Evolutionary conservation across 2,113 vertebrate genomes (phyloP), one percentile per base, ranked within the genome.

Genomic region (Casuarius casuarius): DNA sequence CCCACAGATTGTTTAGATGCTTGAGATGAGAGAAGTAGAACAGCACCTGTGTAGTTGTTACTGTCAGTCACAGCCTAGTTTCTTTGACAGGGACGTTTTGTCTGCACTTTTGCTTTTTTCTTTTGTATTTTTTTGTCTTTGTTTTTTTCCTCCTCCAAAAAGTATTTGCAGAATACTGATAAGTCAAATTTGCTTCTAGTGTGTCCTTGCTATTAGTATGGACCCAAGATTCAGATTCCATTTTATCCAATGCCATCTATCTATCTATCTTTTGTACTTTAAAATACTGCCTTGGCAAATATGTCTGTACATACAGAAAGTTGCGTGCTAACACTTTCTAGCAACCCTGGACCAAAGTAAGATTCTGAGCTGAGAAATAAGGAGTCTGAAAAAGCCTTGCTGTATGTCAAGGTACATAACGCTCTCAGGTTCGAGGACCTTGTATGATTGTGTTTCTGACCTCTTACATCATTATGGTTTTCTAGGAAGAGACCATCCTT

Each of bases 341-440:
- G 8, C 20, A 71, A 7, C 22, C 84, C 38, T 56, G 42, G 19
- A 13, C 17, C 31, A 12, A 54, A 31, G 3, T 74, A 44, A 63
- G 33, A 42, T 9, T 88, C 0, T 0, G 21, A 86, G 22, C 29
- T 56, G 33, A 92, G 22, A 92, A 75, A 44, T 35, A 81, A 54
- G 16, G 5, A 38, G 51, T 86, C 28, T 38, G 13, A 42, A 28
- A 84, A 95, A 63, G 84, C 33, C 31, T 88, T 16, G 4, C 25
- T 56, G 0, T 59, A 33, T n/a, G 31, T 67, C 1, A 8, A 35
- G 20, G 18, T 65, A 15, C 0, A 1, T 20, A 26, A n/a, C 35
- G 49, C 21, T 63, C 17, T 61, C n/a, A 42, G 15, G 46, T 95
- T 89, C 72, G 19, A 70, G 83, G 21, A 52, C 11, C 19, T 2